Percentiles rank a stretch among this genome's conserved stretches.
Evolutionary conservation across 2,888 invertebrate genomes (phyloP).

Genomic region (Gisinianus flammeolus): DNA sequence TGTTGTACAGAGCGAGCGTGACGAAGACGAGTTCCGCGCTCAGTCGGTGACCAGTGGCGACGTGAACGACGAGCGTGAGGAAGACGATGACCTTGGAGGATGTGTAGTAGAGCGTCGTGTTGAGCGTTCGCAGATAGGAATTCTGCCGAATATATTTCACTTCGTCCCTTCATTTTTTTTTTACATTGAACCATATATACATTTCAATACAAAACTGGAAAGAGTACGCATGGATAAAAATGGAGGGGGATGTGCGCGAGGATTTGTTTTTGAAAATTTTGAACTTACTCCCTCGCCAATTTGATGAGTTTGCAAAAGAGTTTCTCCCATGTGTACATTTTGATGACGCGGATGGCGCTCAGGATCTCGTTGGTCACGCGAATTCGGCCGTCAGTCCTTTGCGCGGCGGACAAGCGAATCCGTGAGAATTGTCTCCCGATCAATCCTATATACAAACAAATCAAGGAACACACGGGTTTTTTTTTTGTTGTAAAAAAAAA

Average conservation of each 20-base stretch:
- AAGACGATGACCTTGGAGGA: slow-evolving; percentile 84
- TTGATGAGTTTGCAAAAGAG: slow-evolving; percentile 85
- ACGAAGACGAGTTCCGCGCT: slow-evolving; percentile 82
- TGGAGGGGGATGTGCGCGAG: too few species aligned
- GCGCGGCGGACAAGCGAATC: slow-evolving; percentile 78
- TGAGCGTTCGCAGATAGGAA: slow-evolving; percentile 71
- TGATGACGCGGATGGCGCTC: slow-evolving; percentile 90
- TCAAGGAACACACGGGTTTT: slow-evolving; percentile 54
- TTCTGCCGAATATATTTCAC: slow-evolving; percentile 70
- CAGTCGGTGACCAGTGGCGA: slow-evolving; percentile 70
- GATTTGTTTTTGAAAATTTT: background rate
- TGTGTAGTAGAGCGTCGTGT: slow-evolving; percentile 70
- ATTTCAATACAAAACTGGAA: too few species aligned
- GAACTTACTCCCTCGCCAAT: slow-evolving; percentile 69
- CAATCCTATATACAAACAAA: slow-evolving; percentile 55
- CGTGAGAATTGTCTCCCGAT: slow-evolving; percentile 63
- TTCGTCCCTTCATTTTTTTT: slow-evolving; percentile 69
- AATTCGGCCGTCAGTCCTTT: slow-evolving; percentile 86
- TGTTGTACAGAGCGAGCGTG: slow-evolving; percentile 87
- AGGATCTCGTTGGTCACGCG: slow-evolving; percentile 94
- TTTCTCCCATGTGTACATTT: slow-evolving; percentile 96
- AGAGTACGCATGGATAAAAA: background rate
- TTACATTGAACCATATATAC: too few species aligned
- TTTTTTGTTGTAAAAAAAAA: too few species aligned
- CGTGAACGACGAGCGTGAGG: slow-evolving; percentile 78